phyloP scores from a whole-genome alignment of 2,797 vertebrate genomes.

The Dipus sagitta region DNA sequence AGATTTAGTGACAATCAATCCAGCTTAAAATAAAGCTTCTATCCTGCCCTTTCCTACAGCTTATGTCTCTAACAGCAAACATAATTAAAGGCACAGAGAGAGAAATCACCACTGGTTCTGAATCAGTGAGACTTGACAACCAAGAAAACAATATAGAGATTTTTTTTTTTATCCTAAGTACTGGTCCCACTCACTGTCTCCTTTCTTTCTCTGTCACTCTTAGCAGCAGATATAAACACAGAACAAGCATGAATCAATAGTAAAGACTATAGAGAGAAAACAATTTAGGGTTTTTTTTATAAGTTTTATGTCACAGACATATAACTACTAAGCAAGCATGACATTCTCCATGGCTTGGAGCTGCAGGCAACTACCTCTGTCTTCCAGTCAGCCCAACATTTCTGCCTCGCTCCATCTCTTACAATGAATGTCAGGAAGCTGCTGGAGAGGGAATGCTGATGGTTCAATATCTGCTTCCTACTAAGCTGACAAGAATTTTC shows the following conservation, averaged over 20 bases:
- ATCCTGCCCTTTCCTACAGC: slow-evolving; percentile 69
- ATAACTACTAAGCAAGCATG: neutral
- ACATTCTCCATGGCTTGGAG: neutral
- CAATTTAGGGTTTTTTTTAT: neutral
- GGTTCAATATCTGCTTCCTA: neutral
- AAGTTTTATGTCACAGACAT: neutral
- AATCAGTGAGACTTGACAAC: slow-evolving; percentile 78
- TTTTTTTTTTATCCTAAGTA: slow-evolving; percentile 33
- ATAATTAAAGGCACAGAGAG: slow-evolving; percentile 78
- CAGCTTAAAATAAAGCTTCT: slow-evolving; percentile 84
- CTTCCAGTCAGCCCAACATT: too few species aligned
- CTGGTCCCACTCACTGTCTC: slow-evolving; percentile 29
- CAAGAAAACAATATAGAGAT: slow-evolving; percentile 69
- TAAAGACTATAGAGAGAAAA: neutral
- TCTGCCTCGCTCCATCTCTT: neutral
- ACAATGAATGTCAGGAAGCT: neutral
- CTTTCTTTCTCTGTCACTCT: slow-evolving; percentile 69
- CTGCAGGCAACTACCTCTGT: neutral
- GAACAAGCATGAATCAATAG: slow-evolving; percentile 57
- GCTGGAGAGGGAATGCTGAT: neutral
- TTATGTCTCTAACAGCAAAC: slow-evolving; percentile 73
- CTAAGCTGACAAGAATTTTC: neutral
- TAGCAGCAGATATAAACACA: slow-evolving; percentile 66
- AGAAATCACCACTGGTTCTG: slow-evolving; percentile 66
- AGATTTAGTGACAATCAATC: slow-evolving; percentile 80